Conservation (phyloP, 2,797 vertebrate genomes). For the Chaenodraco wilsoni region DNA sequence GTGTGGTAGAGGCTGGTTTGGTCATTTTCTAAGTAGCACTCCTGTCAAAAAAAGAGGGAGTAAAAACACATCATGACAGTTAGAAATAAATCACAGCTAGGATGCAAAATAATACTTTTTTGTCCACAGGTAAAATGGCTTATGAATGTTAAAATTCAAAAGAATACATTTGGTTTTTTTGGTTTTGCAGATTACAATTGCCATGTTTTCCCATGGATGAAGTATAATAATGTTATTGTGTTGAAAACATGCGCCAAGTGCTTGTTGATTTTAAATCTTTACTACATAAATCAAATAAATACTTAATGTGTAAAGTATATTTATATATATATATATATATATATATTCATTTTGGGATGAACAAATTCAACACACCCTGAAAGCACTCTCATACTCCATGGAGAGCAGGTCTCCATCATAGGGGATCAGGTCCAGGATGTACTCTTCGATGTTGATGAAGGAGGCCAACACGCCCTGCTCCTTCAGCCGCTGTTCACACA, state of each 20-base stretch:
- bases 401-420: conserved; percentile 97
- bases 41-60: conserved; percentile 75
- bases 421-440: conserved; percentile 95
- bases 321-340: not conserved
- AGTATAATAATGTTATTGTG: too few species aligned
- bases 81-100: not conserved
- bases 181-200: too few species aligned
- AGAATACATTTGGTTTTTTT: too few species aligned
- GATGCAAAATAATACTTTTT: too few species aligned
- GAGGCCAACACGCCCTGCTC: conserved; percentile 93
- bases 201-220: too few species aligned
- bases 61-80: not conserved
- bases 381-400: conserved; percentile 96
- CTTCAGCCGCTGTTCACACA: conserved; percentile 96
- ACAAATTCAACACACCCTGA: conserved; percentile 85
- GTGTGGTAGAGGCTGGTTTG: conserved; percentile 97
- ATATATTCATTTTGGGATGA: not conserved
- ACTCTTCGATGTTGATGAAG: conserved; percentile 94
- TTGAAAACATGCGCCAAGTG: too few species aligned
- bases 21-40: conserved; percentile 98
- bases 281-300: not conserved
- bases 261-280: not conserved
- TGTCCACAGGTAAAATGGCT: too few species aligned
- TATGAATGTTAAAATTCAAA: too few species aligned
- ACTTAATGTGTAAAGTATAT: too few species aligned